A percentile compares a stretch with the other conserved stretches of the same genome.
Evolutionary conservation across 2,113 vertebrate genomes (phyloP).

Genomic region (Brachyhypopomus occidentalis): DNA sequence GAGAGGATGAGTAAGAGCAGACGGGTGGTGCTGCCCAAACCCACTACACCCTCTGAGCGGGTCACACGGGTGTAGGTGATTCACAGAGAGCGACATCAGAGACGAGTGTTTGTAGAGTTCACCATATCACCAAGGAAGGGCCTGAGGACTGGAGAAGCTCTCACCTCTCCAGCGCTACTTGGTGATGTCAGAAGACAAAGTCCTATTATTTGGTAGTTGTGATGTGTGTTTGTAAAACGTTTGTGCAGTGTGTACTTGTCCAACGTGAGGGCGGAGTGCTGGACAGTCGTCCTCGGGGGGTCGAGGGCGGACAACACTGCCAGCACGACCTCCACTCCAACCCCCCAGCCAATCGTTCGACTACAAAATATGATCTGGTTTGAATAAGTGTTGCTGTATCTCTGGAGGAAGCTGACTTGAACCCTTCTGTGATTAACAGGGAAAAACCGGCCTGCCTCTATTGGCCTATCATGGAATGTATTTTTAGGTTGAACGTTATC

Average conservation of each 20-base stretch:
- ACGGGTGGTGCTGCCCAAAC: neutral
- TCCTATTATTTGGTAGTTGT: too few species aligned
- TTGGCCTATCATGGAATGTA: conserved; percentile 66
- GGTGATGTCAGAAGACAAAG: too few species aligned
- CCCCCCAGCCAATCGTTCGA: conserved; percentile 48
- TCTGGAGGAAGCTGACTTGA: conserved; percentile 65
- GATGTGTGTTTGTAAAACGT: conserved; percentile 31
- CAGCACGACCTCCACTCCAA: conserved; percentile 57
- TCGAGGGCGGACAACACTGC: conserved; percentile 51
- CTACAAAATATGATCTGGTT: conserved; percentile 65
- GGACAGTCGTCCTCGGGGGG: conserved; percentile 61
- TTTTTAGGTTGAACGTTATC: conserved; percentile 71
- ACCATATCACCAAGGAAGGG: too few species aligned
- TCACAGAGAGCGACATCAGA: too few species aligned
- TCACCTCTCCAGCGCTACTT: too few species aligned
- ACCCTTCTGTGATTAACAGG: conserved; percentile 62
- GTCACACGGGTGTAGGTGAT: too few species aligned
- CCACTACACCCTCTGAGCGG: too few species aligned
- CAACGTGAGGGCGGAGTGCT: conserved; percentile 60
- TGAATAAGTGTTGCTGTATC: conserved; percentile 73
- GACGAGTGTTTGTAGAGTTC: too few species aligned
- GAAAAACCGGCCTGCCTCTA: conserved; percentile 63
- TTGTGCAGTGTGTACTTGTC: conserved; percentile 29
- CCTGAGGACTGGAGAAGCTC: too few species aligned
- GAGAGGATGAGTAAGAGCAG: conserved; percentile 1